Conservation (phyloP, 1,140 invertebrate genomes). For the Papilio polytes region DNA sequence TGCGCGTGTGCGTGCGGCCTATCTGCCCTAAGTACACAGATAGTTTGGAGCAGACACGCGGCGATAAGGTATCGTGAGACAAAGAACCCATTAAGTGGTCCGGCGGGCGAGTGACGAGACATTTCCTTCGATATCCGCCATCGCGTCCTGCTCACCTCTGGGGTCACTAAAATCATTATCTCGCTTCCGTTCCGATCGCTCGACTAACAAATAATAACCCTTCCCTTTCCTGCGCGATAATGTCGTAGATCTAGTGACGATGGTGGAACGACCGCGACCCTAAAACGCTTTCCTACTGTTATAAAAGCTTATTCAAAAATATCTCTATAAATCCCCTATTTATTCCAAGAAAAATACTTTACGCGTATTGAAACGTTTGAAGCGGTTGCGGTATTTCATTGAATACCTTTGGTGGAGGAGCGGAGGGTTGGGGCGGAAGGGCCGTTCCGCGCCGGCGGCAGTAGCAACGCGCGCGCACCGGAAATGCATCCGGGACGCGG, state of each 20-base stretch:
- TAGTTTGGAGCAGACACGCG: constrained; percentile 43
- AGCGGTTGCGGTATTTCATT: constrained; percentile 51
- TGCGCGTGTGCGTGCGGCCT: constrained; percentile 1
- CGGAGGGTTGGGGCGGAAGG: constrained; percentile 74
- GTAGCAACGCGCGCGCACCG: constrained; percentile 55
- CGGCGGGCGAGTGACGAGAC: constrained; percentile 72
- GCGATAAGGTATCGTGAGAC: constrained; percentile 79
- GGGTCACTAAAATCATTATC: constrained; percentile 79
- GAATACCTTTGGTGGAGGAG: constrained; percentile 58
- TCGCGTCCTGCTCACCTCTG: constrained; percentile 71
- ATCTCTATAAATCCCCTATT: not conserved
- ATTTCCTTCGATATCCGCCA: constrained; percentile 80
- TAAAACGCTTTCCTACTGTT: not conserved
- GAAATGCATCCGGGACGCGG: constrained; percentile 80
- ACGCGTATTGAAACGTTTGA: not conserved
- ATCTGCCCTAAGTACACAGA: constrained; percentile 41
- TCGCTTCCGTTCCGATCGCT: constrained; percentile 67
- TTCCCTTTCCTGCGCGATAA: constrained; percentile 38
- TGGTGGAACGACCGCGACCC: not conserved
- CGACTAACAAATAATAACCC: constrained; percentile 57
- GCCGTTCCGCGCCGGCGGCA: constrained; percentile 70
- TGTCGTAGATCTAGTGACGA: not conserved
- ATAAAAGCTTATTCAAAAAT: not conserved
- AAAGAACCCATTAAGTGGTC: constrained; percentile 81
- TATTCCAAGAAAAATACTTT: not conserved